Conservation (phyloP, 2,797 vertebrate species). For the Chiroxiphia lanceolata region DNA sequence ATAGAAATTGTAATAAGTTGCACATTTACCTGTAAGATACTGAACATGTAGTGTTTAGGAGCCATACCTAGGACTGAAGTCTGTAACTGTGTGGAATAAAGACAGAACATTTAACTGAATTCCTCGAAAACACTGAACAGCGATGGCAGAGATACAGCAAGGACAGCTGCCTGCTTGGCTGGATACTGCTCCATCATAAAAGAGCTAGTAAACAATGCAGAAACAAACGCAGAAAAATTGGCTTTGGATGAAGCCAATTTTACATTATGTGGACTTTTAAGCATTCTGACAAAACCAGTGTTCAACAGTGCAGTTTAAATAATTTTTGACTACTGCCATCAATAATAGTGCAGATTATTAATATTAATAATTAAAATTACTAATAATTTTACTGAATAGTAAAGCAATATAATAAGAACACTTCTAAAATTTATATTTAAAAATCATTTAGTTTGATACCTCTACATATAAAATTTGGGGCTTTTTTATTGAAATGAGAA, state of each 20-base stretch:
- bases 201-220: background rate
- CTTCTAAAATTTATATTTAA: background rate
- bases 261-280: background rate
- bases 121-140: background rate
- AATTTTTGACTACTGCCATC: background rate
- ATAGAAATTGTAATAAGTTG: background rate
- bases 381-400: background rate
- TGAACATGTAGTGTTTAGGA: background rate
- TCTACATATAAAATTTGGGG: background rate
- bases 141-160: background rate
- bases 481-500: background rate
- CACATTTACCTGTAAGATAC: background rate
- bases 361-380: background rate
- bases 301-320: background rate
- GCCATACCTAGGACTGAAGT: background rate
- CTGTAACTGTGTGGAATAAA: background rate
- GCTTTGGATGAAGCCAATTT: background rate
- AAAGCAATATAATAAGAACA: background rate
- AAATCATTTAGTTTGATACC: background rate
- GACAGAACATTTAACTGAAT: background rate
- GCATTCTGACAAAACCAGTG: background rate
- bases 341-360: background rate
- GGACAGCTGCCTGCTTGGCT: slow-evolving; percentile 9
- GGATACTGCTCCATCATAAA: background rate
- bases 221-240: background rate